These are phyloP conservation scores for Cyclophora punctaria DNA, from an alignment of 2,888 invertebrate species.

Conservation along the genomic window DNA sequence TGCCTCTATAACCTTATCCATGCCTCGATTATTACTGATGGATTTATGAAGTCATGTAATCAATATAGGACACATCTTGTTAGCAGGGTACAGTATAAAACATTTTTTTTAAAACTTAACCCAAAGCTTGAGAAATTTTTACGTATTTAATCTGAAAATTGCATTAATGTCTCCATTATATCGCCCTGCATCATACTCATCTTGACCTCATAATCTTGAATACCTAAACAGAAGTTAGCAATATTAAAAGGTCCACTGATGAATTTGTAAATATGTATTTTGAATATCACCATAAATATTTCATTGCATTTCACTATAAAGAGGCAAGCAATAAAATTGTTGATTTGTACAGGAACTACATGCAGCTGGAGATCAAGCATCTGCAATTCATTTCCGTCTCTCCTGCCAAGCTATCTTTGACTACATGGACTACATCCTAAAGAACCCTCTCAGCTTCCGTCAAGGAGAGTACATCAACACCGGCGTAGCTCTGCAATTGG, in stretches of 20 bases:
- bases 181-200: no score
- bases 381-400: slow-evolving; percentile 78
- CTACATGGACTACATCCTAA: slow-evolving; percentile 88
- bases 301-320: background rate
- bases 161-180: background rate
- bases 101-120: background rate
- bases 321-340: no score
- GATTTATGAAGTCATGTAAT: slow-evolving; percentile 83
- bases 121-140: background rate
- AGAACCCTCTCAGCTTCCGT: slow-evolving; percentile 78
- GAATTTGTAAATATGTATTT: no score
- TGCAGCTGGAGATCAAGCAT: slow-evolving; percentile 74
- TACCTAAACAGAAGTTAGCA: no score
- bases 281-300: no score
- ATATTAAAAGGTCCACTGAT: no score
- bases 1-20: slow-evolving; percentile 80
- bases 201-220: no score
- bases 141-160: background rate
- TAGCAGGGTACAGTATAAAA: slow-evolving; percentile 16
- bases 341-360: slow-evolving; percentile 48
- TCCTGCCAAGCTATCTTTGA: slow-evolving; percentile 85
- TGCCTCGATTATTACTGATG: slow-evolving; percentile 81
- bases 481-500: slow-evolving; percentile 78
- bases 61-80: slow-evolving; percentile 82
- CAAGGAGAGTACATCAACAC: slow-evolving; percentile 83